Evolutionary conservation across 2,797 vertebrate species (phyloP).

Genomic region (Hypotaenidia philippensis): DNA sequence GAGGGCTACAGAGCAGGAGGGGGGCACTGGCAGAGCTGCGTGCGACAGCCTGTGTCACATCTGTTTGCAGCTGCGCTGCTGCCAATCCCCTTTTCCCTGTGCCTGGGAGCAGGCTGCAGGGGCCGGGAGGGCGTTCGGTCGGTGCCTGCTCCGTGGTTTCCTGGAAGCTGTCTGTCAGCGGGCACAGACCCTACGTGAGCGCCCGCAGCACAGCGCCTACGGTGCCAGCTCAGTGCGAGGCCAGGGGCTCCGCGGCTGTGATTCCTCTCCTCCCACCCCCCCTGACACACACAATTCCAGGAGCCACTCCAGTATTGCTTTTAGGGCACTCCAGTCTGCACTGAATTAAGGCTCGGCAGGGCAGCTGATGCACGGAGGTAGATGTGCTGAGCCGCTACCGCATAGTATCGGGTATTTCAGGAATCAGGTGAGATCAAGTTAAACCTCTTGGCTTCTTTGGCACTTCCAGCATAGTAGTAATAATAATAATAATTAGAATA

Average conservation of each 20-base stretch:
- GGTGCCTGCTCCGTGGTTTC: not conserved
- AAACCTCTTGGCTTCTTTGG: constrained; percentile 10
- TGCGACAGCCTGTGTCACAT: not conserved
- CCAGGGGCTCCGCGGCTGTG: not conserved
- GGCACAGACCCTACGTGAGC: rapidly evolving
- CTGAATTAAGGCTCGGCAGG: not conserved
- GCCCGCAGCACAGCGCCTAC: rapidly evolving
- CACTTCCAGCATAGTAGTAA: not conserved
- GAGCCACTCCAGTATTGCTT: not conserved
- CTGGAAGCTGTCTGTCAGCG: not conserved
- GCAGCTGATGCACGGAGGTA: not conserved
- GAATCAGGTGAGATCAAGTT: not conserved
- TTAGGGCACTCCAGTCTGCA: not conserved
- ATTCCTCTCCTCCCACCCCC: not conserved
- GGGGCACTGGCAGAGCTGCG: not conserved
- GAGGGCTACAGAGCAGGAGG: not conserved
- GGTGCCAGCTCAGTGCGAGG: not conserved
- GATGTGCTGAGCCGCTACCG: not conserved
- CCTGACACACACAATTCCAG: not conserved
- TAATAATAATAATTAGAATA: not conserved
- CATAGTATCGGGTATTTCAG: rapidly evolving
- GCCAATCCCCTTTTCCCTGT: rapidly evolving
- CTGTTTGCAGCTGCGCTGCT: not conserved
- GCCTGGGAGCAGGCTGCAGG: not conserved
- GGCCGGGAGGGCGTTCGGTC: not conserved